Evolutionary conservation across 2,888 invertebrate genomes (phyloP).

Genomic region (Lasioglossum calceatum): DNA sequence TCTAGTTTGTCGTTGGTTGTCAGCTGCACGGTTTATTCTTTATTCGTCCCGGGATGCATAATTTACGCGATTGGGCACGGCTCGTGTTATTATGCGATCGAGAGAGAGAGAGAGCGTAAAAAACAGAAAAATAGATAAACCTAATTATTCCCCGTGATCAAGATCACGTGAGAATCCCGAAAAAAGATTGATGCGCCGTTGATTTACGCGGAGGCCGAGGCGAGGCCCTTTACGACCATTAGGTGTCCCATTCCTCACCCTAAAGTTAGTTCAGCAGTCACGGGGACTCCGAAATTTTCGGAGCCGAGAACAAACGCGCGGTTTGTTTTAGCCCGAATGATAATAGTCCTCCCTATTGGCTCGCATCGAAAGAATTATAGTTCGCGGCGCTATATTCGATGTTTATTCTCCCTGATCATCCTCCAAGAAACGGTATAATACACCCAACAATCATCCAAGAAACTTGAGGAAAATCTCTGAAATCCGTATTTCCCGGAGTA

Average conservation of each 20-base stretch:
- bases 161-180: neutral
- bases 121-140: neutral
- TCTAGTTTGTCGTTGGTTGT: conserved; percentile 80
- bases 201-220: conserved; percentile 39
- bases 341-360: conserved; percentile 23
- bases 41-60: conserved; percentile 74
- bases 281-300: conserved; percentile 20
- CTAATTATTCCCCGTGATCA: neutral
- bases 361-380: conserved; percentile 7
- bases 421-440: neutral
- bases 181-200: conserved; percentile 38
- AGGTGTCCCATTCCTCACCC: conserved; percentile 60
- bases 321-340: conserved; percentile 55
- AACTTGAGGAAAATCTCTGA: neutral
- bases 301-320: neutral
- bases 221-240: conserved; percentile 60
- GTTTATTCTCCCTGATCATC: neutral
- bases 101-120: neutral
- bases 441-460: neutral
- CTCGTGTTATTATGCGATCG: neutral
- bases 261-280: conserved; percentile 63
- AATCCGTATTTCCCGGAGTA: neutral
- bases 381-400: neutral
- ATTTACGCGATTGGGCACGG: conserved; percentile 68
- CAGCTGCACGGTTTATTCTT: conserved; percentile 68